A percentile compares a stretch with the other conserved stretches of the same genome.
phyloP scores from a whole-genome alignment of 2,888 invertebrate species.

The Acrobasis suavella region DNA sequence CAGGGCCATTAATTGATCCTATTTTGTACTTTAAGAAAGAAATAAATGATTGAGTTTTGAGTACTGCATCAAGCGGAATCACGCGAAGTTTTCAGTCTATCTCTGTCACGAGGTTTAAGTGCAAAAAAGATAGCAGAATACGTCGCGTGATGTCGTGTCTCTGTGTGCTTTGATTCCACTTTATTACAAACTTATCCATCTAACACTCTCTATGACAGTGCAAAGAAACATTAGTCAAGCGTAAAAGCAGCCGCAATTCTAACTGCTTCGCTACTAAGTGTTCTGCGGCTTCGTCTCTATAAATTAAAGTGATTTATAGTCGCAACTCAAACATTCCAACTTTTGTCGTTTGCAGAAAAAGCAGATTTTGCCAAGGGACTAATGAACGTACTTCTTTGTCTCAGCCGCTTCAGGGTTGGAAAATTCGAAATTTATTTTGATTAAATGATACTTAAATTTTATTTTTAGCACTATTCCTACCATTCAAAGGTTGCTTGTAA shows the following conservation, averaged over 20 bases:
- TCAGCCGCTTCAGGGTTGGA: constrained; percentile 31
- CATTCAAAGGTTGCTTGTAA: too few relatives aligned
- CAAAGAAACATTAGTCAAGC: constrained; percentile 5
- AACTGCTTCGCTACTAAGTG: constrained; percentile 46
- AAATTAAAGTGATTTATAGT: constrained; percentile 78
- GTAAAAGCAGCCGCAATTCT: constrained; percentile 40
- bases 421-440: not conserved
- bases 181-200: not conserved
- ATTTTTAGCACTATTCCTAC: too few relatives aligned
- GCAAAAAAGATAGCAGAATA: too few relatives aligned
- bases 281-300: constrained; percentile 67
- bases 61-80: too few relatives aligned
- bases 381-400: constrained; percentile 64
- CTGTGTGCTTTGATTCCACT: not conserved
- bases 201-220: not conserved
- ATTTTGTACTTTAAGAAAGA: too few relatives aligned
- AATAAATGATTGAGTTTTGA: too few relatives aligned
- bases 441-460: not conserved
- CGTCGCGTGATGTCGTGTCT: too few relatives aligned
- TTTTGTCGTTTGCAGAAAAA: constrained; percentile 70
- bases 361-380: constrained; percentile 58
- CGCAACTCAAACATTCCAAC: constrained; percentile 59
- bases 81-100: too few relatives aligned
- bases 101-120: too few relatives aligned
- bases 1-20: too few relatives aligned